Evolutionary conservation across 2,888 invertebrate species (phyloP), one percentile per base, ranked within the genome.

Genomic region (Drosophila pseudotakahashii): DNA sequence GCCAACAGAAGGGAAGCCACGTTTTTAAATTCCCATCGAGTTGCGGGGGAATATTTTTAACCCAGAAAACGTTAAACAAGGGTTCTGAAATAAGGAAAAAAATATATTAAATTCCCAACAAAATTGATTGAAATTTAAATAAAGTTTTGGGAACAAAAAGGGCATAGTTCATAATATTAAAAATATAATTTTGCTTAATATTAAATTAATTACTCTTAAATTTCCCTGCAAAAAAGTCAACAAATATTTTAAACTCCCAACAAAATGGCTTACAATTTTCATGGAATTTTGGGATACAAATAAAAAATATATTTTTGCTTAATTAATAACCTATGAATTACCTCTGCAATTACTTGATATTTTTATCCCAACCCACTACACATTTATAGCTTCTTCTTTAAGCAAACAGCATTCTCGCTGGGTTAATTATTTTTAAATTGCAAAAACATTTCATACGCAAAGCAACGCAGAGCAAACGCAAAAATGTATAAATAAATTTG

Each of bases 401-500:
- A 30, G 30, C 37, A 58, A 58, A 58, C 57, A 58, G 30, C 30
- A 37, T 51, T 68, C 48, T 45, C 14, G 58, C 13, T 58, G 66
- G 64, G 45, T 41, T 55, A 71, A 71, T 57, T 71, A 71, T 71
- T 71, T 71, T 71, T 71, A 71, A 71, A 71, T 71, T 71, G 72
- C 70, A 61, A 63, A 70, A 63, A 55, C 53, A 70, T 53, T 62
- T 70, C 61, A 54, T 61, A 45, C 70, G 54, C 45, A 63, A 39
- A 71, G 26, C n/a, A 13, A 37, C 50, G 39, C 70, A 47, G 13
- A 69, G 39, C 61, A 69, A 60, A 53, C 61, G 52, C 69, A 53
- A 60, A 69, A 59, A 61, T 77, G 54, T 81, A 81, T 75, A 81
- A 85, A 81, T 85, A 81, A 78, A 85, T 85, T 78, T 75, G 34